Base-by-base conservation (phyloP, 2,888 invertebrate species). In the Lutraria lutraria region DNA sequence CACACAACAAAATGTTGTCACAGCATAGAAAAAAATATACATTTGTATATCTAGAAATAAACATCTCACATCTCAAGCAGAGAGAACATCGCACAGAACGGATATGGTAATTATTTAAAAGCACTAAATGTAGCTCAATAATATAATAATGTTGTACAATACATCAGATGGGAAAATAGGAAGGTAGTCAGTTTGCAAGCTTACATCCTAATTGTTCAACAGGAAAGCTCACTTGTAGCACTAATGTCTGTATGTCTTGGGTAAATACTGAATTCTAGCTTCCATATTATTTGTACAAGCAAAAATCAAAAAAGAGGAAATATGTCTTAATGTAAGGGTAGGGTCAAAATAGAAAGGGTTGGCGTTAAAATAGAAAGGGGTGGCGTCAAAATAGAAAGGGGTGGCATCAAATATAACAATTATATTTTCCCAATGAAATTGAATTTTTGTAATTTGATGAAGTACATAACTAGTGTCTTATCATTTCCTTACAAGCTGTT, bases 81-180 rank as follows among this genome's bases (percentile, higher is more conserved):
- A 19, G 25, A 34, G 19, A 76, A 25, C 31, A 34, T 31, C 34
- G 19, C 16, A 76, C 16, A 8, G 31, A 76, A 76, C 76, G 31
- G 76, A 76, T 19, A 34, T 6, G 13, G 31, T 76, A 76, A 76
- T 76, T 76, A 31, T 34, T 76, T 76, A 76, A 76, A 76, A 76
- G 76, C 34, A 31, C 16, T 13, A 34, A 31, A 76, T 31, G 19
- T 15, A 6, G 2, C 25, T 76, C 16, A 31, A 76, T 76, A 76
- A 76, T 76, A 76, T 34, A 76, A 31, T 76, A 76, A 76, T 76
- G 34, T 16, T 76, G 76, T 68, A 68, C 63, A 68, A 68, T 68
- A 68, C 63, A 68, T 68, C 63, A 68, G 12, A 25, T 25, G 63
- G n/a, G n/a, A 63, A 63, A 25, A 25, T 68, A 25, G 25, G 63